A percentile compares a stretch with the other conserved stretches of the same genome.
These are phyloP conservation scores for Gorsachius magnificus DNA, from an alignment of 2,797 vertebrate species.

Conservation along the genomic window DNA sequence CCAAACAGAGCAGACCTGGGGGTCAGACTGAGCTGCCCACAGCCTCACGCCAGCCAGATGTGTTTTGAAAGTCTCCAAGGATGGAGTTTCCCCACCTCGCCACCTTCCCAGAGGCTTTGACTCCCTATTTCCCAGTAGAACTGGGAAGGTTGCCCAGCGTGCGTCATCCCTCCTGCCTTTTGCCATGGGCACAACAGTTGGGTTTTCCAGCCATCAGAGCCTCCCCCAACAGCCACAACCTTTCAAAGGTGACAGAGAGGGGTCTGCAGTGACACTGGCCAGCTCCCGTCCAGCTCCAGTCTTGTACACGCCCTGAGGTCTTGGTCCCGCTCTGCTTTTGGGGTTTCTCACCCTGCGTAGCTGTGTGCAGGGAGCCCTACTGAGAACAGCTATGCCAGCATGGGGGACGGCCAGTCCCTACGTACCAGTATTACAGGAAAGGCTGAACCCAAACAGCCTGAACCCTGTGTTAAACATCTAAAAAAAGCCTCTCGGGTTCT, in stretches of 20 bases:
- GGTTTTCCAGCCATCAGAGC: background rate
- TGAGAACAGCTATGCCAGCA: background rate
- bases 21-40: background rate
- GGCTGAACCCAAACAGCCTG: background rate
- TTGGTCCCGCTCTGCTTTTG: background rate
- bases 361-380: background rate
- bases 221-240: background rate
- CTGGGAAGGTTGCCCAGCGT: background rate
- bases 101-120: background rate
- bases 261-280: background rate
- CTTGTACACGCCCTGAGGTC: background rate
- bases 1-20: background rate
- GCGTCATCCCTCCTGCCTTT: background rate
- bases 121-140: background rate
- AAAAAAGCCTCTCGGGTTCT: background rate
- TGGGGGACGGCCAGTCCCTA: background rate
- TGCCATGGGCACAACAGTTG: rapidly evolving
- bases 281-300: background rate
- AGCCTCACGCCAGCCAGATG: background rate
- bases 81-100: background rate
- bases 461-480: background rate
- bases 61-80: background rate
- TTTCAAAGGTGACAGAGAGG: background rate
- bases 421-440: background rate
- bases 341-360: background rate